Base-by-base conservation (phyloP, 2,888 invertebrate species). In the Thysanoteuthis rhombus region DNA sequence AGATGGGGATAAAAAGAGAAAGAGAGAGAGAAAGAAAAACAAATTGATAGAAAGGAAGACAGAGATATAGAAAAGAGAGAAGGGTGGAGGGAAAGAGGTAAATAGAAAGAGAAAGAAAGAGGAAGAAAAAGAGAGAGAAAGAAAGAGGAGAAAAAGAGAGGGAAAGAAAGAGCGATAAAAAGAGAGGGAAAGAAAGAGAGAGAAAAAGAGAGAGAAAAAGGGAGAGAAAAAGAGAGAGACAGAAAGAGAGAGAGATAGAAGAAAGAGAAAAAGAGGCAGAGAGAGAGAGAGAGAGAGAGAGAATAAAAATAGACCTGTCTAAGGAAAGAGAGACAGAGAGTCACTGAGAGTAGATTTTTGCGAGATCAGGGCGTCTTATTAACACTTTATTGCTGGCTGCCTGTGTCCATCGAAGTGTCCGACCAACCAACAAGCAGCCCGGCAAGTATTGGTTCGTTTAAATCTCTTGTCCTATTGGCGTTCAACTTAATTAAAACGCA, bases 401-500 rank as follows among this genome's bases (percentile, higher is more conserved):
- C n/a, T 75, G n/a, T 75, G 75, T 75, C n/a, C n/a, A 75, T 75
- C n/a, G 8, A n/a, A n/a, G n/a, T 75, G n/a, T 75, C n/a, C n/a
- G n/a, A 36, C 75, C 75, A n/a, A 75, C n/a, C 16, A 75, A 19
- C 12, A 75, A n/a, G 75, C 75, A 75, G 16, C 16, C 19, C 12
- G n/a, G 75, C 16, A 75, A n/a, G n/a, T n/a, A 36, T 75, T 75
- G 75, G 16, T n/a, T 75, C 75, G n/a, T 75, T 75, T n/a, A 75
- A n/a, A n/a, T 75, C n/a, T 75, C 75, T 75, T n/a, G n/a, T 75
- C n/a, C 16, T 75, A 16, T 25, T 58, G 58, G 58, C 28, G 28
- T 75, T 75, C n/a, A 75, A 75, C n/a, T 75, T 75, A 75, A 75
- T 75, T 75, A 75, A 75, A 75, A 75, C n/a, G n/a, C n/a, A 75